Conservation (phyloP, 2,113 vertebrate species). For the Pimephales promelas region DNA sequence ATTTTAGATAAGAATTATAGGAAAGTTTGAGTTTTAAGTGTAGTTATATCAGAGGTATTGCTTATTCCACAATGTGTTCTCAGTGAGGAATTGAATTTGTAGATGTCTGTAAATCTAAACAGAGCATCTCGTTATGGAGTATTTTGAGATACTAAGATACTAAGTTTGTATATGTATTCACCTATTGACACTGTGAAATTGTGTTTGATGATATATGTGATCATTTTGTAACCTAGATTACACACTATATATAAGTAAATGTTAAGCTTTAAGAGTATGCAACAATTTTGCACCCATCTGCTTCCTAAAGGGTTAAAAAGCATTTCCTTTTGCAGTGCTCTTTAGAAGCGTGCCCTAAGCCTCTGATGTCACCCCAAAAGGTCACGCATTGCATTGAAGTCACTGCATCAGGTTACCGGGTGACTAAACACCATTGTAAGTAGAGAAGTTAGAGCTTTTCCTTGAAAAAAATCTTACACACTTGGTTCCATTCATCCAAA, state of each 20-base stretch:
- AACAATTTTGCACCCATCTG: not conserved
- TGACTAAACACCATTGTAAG: constrained; percentile 52
- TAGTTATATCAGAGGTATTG: not conserved
- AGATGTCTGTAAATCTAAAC: not conserved
- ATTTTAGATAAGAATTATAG: not conserved
- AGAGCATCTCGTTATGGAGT: not conserved
- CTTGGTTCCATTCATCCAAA: not conserved
- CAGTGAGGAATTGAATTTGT: not conserved
- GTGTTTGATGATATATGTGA: not conserved
- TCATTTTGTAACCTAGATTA: not conserved
- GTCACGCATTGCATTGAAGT: constrained; percentile 76
- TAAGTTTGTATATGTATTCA: constrained; percentile 4
- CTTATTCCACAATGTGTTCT: not conserved
- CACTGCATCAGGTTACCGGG: constrained; percentile 60
- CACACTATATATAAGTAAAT: not conserved
- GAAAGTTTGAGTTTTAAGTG: not conserved
- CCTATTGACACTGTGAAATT: constrained; percentile 15
- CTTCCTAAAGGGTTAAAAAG: not conserved
- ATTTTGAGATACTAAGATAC: not conserved
- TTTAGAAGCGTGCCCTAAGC: constrained; percentile 51
- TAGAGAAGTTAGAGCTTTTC: constrained; percentile 41
- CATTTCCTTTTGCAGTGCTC: constrained; percentile 3
- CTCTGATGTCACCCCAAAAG: constrained; percentile 67
- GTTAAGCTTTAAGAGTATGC: not conserved
- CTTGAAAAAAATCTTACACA: constrained; percentile 37